Conservation (phyloP, 92 coral and sea anemone species). For the Montipora capitata region DNA sequence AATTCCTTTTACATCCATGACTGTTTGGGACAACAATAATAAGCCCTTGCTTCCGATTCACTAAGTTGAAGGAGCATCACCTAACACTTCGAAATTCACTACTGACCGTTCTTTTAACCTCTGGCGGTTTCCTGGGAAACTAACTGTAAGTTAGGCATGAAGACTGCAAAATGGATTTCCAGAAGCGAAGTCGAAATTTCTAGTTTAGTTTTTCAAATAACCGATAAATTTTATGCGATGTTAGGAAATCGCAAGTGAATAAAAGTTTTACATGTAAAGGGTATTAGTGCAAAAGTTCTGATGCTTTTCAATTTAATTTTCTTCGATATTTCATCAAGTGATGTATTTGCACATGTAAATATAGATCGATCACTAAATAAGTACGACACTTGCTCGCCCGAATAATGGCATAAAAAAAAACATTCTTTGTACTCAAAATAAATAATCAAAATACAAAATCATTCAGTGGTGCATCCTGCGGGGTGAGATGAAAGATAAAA, state of each 20-base stretch:
- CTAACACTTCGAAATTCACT: too few relatives aligned
- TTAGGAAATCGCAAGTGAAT: neutral
- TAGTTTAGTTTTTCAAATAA: too few relatives aligned
- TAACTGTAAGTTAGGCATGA: neutral
- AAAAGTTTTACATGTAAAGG: neutral
- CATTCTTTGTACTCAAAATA: neutral
- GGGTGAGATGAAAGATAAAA: neutral
- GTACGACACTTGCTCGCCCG: neutral
- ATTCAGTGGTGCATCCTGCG: neutral
- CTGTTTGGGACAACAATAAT: too few relatives aligned
- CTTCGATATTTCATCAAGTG: neutral
- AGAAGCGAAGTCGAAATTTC: too few relatives aligned
- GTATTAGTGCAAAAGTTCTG: neutral
- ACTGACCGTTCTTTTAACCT: too few relatives aligned
- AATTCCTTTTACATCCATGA: too few relatives aligned
- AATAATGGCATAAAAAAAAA: neutral
- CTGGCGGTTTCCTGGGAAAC: neutral
- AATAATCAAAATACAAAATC: neutral
- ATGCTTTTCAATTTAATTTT: too few relatives aligned
- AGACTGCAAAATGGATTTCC: too few relatives aligned
- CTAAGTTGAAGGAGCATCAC: too few relatives aligned
- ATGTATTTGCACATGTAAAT: neutral
- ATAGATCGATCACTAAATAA: neutral
- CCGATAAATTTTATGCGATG: too few relatives aligned
- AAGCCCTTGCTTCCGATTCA: too few relatives aligned